These are phyloP conservation scores for Poecilia latipinna DNA, from an alignment of 2,113 vertebrate genomes.

Conservation along the genomic window DNA sequence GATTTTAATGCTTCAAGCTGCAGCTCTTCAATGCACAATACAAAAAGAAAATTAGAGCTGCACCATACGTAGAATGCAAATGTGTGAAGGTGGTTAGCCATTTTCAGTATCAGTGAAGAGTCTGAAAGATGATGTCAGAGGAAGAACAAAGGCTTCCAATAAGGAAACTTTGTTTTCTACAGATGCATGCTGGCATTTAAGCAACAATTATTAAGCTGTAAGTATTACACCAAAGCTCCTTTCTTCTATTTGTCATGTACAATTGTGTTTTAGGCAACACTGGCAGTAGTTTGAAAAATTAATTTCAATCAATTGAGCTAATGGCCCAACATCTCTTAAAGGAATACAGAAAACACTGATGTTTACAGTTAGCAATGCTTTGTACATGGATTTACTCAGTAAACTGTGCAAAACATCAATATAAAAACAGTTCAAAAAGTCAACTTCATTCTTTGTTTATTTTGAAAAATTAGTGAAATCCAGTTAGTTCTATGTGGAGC, in stretches of 20 bases:
- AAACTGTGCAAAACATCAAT: background rate
- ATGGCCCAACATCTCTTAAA: background rate
- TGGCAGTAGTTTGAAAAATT: too few species aligned
- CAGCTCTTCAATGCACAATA: background rate
- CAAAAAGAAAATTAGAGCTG: background rate
- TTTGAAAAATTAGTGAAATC: background rate
- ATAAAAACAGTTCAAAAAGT: background rate
- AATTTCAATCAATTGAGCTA: background rate
- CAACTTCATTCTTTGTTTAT: background rate
- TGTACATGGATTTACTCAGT: background rate
- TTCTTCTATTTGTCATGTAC: too few species aligned
- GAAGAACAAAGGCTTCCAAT: too few species aligned
- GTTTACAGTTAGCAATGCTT: background rate
- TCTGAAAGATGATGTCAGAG: too few species aligned
- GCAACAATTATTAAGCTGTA: too few species aligned
- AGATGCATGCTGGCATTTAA: too few species aligned
- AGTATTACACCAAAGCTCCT: too few species aligned
- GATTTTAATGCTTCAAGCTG: background rate
- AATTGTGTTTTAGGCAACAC: too few species aligned
- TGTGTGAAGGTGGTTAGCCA: background rate
- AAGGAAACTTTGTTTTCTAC: too few species aligned
- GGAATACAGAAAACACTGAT: background rate
- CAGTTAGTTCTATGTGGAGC: background rate
- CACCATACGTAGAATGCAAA: background rate
- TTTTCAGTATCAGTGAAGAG: too few species aligned